These are phyloP conservation scores for Podabrus alpinus DNA, from an alignment of 2,888 invertebrate species.

Conservation along the genomic window DNA sequence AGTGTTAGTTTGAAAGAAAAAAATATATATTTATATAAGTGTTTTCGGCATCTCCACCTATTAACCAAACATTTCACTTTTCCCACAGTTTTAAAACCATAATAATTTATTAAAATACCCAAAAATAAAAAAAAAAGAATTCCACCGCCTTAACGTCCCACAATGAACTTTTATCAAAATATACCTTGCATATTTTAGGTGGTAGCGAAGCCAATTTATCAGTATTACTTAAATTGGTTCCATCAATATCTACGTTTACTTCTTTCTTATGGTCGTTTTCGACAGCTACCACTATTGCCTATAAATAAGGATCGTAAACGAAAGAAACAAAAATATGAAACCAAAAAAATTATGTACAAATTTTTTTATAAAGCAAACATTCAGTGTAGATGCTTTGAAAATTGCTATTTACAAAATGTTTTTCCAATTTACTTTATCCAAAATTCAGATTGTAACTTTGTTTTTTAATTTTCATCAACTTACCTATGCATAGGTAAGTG, in stretches of 20 bases:
- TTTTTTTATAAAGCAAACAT: neutral
- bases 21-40: neutral
- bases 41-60: constrained; percentile 12
- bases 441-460: neutral
- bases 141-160: neutral
- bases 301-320: constrained; percentile 44
- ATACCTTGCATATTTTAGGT: constrained; percentile 40
- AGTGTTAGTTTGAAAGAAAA: neutral
- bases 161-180: constrained; percentile 13
- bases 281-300: constrained; percentile 50
- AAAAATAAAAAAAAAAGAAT: neutral
- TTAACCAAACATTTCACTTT: neutral
- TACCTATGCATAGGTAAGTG: neutral
- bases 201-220: constrained; percentile 38
- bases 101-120: neutral
- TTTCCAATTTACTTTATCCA: neutral
- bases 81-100: neutral
- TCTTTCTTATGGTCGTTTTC: constrained; percentile 49
- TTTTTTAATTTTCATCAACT: neutral
- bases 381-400: neutral
- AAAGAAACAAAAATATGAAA: neutral
- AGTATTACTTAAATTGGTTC: constrained; percentile 46
- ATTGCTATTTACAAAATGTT: neutral
- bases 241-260: constrained; percentile 53
- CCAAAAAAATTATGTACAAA: neutral